Conservation (phyloP, 2,888 invertebrate species). For the Acleris emargana region DNA sequence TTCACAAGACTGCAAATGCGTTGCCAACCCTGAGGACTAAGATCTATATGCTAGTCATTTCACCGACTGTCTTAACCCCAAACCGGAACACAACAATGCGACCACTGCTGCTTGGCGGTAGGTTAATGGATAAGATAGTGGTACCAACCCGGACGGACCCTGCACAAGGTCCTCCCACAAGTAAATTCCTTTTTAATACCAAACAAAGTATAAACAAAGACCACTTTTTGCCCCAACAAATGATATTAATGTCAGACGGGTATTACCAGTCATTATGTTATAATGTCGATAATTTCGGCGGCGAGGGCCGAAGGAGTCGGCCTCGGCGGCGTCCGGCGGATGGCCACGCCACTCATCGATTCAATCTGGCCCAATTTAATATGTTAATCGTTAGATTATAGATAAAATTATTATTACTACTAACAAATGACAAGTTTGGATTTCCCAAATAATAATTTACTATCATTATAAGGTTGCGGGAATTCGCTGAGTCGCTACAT, state of each 20-base stretch:
- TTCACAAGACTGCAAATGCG: too few species aligned
- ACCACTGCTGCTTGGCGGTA: too few species aligned
- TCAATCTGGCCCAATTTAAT: constrained; percentile 30
- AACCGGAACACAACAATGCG: too few species aligned
- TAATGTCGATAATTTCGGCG: constrained; percentile 19
- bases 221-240: constrained; percentile 21
- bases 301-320: constrained; percentile 48
- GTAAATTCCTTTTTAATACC: background rate
- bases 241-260: constrained; percentile 28
- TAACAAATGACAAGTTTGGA: constrained; percentile 5
- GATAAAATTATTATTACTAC: constrained; percentile 35
- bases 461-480: too few species aligned
- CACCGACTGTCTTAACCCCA: too few species aligned
- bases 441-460: constrained; percentile 11
- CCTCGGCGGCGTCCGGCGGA: constrained; percentile 72
- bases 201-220: constrained; percentile 17
- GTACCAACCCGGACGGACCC: too few species aligned
- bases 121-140: too few species aligned
- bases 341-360: constrained; percentile 42
- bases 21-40: too few species aligned
- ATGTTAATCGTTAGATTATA: constrained; percentile 40
- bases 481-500: too few species aligned
- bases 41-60: too few species aligned
- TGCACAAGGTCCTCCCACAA: too few species aligned
- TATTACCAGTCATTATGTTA: constrained; percentile 12